A percentile compares a stretch with the other conserved stretches of the same genome.
phyloP scores from a whole-genome alignment of 1,140 invertebrate species.

The Trichonephila inaurata region DNA sequence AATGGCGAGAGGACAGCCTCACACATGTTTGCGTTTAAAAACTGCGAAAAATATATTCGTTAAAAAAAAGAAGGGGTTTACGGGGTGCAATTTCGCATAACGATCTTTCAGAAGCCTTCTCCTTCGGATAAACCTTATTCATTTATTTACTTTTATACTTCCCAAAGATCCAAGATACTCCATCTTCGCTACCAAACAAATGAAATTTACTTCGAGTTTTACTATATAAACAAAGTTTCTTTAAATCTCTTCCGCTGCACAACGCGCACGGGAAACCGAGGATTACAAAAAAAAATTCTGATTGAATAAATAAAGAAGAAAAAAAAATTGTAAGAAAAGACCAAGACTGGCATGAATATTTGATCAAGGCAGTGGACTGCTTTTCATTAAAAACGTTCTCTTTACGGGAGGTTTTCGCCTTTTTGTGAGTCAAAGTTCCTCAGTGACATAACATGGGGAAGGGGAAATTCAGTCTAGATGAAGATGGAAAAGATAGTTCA shows the following conservation, averaged over 20 bases:
- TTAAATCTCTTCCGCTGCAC: slow-evolving; percentile 37
- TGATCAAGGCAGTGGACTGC: slow-evolving; percentile 56
- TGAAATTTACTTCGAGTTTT: slow-evolving; percentile 66
- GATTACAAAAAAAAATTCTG: background rate
- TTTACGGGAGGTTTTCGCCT: slow-evolving; percentile 45
- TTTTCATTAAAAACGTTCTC: slow-evolving; percentile 68
- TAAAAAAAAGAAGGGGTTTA: background rate
- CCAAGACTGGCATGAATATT: slow-evolving; percentile 66
- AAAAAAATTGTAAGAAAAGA: slow-evolving; percentile 42
- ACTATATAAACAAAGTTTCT: slow-evolving; percentile 70
- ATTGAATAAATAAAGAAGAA: slow-evolving; percentile 66
- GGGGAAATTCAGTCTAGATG: background rate
- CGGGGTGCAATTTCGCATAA: slow-evolving; percentile 11
- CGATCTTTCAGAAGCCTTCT: slow-evolving; percentile 11
- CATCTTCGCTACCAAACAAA: slow-evolving; percentile 59
- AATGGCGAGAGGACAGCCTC: background rate
- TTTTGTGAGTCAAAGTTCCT: slow-evolving; percentile 1
- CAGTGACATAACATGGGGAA: background rate
- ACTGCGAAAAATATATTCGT: background rate
- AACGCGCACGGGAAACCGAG: background rate
- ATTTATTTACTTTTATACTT: slow-evolving; percentile 63
- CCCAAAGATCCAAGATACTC: slow-evolving; percentile 25
- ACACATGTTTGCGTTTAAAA: slow-evolving; percentile 10
- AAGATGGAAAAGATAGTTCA: slow-evolving; percentile 24
- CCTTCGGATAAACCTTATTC: slow-evolving; percentile 1